Conservation (phyloP, 2,888 invertebrate species). For the Idaea straminata region DNA sequence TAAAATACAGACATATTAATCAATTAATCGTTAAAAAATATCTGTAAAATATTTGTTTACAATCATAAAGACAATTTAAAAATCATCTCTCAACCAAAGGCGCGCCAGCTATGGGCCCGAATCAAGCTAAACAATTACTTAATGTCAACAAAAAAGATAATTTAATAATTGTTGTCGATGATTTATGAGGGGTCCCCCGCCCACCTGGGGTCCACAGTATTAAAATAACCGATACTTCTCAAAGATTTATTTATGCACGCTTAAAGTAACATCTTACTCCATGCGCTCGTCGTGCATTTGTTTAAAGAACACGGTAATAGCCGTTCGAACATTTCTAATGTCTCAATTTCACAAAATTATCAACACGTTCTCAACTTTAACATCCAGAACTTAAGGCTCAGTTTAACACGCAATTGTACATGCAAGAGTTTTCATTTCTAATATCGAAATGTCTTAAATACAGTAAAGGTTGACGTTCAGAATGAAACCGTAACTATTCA, state of each 20-base stretch:
- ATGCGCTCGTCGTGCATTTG: conserved; percentile 70
- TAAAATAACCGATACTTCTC: conserved; percentile 73
- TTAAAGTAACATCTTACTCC: conserved; percentile 76
- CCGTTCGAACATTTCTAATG: conserved; percentile 76
- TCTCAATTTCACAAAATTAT: conserved; percentile 64
- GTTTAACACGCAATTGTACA: conserved; percentile 36
- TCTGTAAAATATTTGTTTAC: conserved; percentile 50
- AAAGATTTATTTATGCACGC: conserved; percentile 72
- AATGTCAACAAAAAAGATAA: conserved; percentile 79
- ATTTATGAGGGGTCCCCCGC: conserved; percentile 69
- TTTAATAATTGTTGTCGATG: conserved; percentile 78
- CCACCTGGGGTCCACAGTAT: conserved; percentile 71
- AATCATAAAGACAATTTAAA: conserved; percentile 59
- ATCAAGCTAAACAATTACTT: conserved; percentile 75
- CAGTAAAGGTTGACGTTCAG: conserved; percentile 26
- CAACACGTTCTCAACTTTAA: conserved; percentile 44
- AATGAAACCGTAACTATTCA: conserved; percentile 40
- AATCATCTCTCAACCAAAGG: conserved; percentile 58
- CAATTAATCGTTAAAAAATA: conserved; percentile 39
- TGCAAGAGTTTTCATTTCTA: conserved; percentile 50
- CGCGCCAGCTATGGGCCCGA: conserved; percentile 59
- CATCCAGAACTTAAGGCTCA: conserved; percentile 21
- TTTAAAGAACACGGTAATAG: conserved; percentile 78
- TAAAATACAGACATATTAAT: conserved; percentile 5
- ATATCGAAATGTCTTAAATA: conserved; percentile 46